Base-by-base conservation (phyloP, 2,113 vertebrate species). In the Leucosticte australis region DNA sequence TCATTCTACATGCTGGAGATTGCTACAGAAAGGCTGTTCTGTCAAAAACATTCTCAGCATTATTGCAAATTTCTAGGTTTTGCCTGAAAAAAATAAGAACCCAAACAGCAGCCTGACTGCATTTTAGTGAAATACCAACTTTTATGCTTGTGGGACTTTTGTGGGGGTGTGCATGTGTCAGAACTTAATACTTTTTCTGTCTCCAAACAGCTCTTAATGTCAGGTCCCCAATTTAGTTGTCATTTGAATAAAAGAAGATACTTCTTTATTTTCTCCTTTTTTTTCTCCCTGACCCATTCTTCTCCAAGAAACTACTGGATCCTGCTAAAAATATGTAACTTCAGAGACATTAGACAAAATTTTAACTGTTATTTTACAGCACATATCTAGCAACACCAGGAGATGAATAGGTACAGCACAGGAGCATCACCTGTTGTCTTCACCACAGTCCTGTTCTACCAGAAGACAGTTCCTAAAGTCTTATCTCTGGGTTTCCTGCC, bases 1-100 rank as follows among this genome's bases (percentile, higher is more conserved):
- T 76, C 31, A 37, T 30, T 55, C 60, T 30, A 13, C 0, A 0
- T 23, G 13, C 24, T 0, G 1, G 16, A 6, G 73, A 52, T 56
- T 68, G 41, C 39, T 59, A 55, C 0, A 7, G 70, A 50, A 76
- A 83, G 33, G 63, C 14, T 9, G 0, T 46, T 85, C 39, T 63
- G 55, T 59, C 33, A 83, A 88, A 94, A 90, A 47, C 8, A 11
- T 65, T 64, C 28, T 27, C 30, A 17, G 14, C 35, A 30, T 59
- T 87, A 75, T 13, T 77, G 28, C 27, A 69, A 55, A 91, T 35
- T 59, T 65, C 21, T 27, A 55, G 7, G 30, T 42, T 90, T 57
- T 64, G 22, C 46, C 63, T 77, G 63, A 77, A 67, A 91, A 90
- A 90, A 89, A 15, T 22, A 68, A 84, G 50, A 82, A 60, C 23